Evolutionary conservation across 1,140 invertebrate species (phyloP), one percentile per base, ranked within the genome.

Genomic region (Rhagoletis zephyria): DNA sequence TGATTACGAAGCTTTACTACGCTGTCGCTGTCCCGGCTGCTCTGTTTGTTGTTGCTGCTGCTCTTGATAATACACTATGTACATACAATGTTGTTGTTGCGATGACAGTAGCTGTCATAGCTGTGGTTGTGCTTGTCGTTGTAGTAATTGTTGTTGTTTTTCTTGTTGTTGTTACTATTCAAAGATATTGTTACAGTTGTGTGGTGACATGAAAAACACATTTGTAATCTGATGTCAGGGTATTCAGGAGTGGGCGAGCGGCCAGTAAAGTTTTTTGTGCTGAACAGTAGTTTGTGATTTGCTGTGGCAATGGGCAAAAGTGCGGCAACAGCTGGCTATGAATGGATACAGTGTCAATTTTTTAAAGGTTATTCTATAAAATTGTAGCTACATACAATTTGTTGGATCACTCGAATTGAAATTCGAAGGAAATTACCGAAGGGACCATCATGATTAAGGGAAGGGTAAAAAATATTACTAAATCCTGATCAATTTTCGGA

Each of bases 201-300:
- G 74, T 81, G 74, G 74, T 81, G 74, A 81, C 74, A 81, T 81
- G 74, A 81, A 81, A 81, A 81, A 81, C 74, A 81, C 74, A 81
- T 81, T 81, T 81, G 48, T 81, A 81, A 81, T 81, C 48, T 14
- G 74, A 81, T 81, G 74, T 81, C 74, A 81, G 74, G 74, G 30
- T 42, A 48, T 81, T 81, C 45, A 48, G 30, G 30, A 30, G 51
- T 51, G 74, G 74, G 48, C 74, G 74, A 56, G 48, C n/a, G 74
- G 74, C 14, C 74, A 81, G 48, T 56, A 56, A 77, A 77, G 19
- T 77, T 77, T 51, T 77, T 48, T 77, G 40, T 56, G 4, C 2
- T 9, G 5, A 56, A 9, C 9, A 9, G 14, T 56, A 56, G 48
- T 81, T 56, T 56, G 3, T n/a, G 16, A 64, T 5, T 19, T 74